phyloP scores from a whole-genome alignment of 2,888 invertebrate species.

The Periphyllus acericola region DNA sequence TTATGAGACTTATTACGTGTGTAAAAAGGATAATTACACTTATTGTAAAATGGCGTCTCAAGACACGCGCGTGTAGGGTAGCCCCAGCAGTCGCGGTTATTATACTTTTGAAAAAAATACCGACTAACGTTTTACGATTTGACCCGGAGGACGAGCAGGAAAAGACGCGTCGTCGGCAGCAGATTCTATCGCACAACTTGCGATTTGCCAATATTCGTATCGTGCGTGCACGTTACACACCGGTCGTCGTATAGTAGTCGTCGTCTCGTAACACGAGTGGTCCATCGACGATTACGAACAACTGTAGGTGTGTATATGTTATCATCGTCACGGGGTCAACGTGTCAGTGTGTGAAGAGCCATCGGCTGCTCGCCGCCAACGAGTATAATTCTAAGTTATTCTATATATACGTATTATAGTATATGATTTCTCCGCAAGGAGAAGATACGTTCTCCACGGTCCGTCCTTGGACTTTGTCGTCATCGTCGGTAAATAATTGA shows the following conservation, averaged over 20 bases:
- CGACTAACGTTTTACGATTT: too few species aligned
- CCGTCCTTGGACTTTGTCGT: slow-evolving; percentile 25
- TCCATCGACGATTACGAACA: background rate
- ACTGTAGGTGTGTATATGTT: background rate
- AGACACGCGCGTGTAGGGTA: too few species aligned
- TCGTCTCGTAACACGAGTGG: background rate
- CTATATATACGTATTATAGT: background rate
- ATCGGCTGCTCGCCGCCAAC: background rate
- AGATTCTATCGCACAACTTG: background rate
- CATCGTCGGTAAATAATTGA: background rate
- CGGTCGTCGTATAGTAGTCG: background rate
- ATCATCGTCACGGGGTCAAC: slow-evolving; percentile 21
- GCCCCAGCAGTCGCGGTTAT: too few species aligned
- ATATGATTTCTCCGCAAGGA: background rate
- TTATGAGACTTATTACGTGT: too few species aligned
- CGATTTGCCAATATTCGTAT: background rate
- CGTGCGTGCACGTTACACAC: background rate
- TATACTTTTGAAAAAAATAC: too few species aligned
- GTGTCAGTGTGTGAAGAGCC: slow-evolving; percentile 14
- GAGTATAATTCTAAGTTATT: background rate
- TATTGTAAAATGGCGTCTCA: too few species aligned
- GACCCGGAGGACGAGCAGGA: background rate
- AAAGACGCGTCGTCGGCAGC: background rate
- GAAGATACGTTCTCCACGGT: slow-evolving; percentile 15
- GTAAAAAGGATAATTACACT: too few species aligned